These are phyloP conservation scores for Myotis myotis DNA, from an alignment of 2,797 vertebrate genomes.

Conservation along the genomic window DNA sequence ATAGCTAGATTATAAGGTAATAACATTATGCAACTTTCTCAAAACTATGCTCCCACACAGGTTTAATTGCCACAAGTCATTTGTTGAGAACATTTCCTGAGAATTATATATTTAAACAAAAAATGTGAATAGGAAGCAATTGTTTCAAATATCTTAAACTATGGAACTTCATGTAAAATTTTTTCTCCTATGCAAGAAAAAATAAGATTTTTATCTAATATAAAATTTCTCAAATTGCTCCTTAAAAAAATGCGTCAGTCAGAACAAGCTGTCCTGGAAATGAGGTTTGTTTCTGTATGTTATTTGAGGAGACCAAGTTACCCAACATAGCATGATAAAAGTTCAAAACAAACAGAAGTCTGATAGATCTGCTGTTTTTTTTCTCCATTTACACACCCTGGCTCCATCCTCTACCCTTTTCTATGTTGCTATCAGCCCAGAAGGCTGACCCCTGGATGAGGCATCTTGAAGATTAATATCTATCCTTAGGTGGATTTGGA, in stretches of 20 bases:
- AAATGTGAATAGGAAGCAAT: slow-evolving; percentile 47
- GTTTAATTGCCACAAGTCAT: slow-evolving; percentile 62
- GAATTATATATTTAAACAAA: slow-evolving; percentile 24
- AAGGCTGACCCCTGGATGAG: not conserved
- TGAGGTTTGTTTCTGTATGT: not conserved
- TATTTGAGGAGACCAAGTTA: not conserved
- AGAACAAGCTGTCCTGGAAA: not conserved
- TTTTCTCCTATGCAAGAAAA: slow-evolving; percentile 15
- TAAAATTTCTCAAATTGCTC: slow-evolving; percentile 17
- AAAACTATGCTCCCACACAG: slow-evolving; percentile 53
- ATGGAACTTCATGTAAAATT: not conserved
- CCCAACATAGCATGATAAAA: not conserved
- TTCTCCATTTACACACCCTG: not conserved
- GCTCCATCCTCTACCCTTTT: not conserved
- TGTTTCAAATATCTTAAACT: slow-evolving; percentile 18
- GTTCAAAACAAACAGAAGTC: not conserved
- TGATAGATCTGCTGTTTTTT: not conserved
- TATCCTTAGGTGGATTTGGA: not conserved
- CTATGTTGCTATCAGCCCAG: not conserved
- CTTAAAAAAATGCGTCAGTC: not conserved
- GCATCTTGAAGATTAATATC: not conserved
- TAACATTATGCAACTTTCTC: slow-evolving; percentile 66
- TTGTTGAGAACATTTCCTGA: slow-evolving; percentile 31
- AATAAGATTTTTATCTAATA: not conserved
- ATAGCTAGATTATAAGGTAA: slow-evolving; percentile 50